Evolutionary conservation across 2,113 vertebrate species (phyloP), one percentile per base, ranked within the genome.

Genomic region (Megalops atlanticus): DNA sequence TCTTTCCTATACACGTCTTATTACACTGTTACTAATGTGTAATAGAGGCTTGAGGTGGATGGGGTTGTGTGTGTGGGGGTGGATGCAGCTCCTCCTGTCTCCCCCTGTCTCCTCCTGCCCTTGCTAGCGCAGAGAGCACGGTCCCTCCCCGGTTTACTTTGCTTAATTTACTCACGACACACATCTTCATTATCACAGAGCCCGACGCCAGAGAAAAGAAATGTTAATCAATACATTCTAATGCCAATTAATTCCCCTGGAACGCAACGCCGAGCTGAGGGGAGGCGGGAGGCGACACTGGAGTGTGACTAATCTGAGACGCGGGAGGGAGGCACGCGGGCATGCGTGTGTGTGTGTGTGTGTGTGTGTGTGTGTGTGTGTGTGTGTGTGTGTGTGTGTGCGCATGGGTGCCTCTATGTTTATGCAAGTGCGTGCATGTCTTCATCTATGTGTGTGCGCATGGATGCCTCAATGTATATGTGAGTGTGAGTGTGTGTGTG

Each of bases 51-150:
- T 64, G 58, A 64, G 58, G 4, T 76, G 68, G 69, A 49, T 83
- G 36, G 40, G 54, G 47, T 74, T 49, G 52, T 77, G n/a, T 77
- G 15, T 52, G 40, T n/a, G n/a, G n/a, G n/a, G n/a, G n/a, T n/a
- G n/a, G n/a, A n/a, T n/a, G n/a, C n/a, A n/a, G 12, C 40, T 31
- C 39, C 39, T 76, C 47, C 77, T 78, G n/a, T 64, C 45, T 77
- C 49, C 52, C 68, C 45, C 68, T 43, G 77, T 54, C 38, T 83
- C 36, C 41, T 76, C 77, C 77, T 58, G 36, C 31, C 21, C 52
- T 36, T 54, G 40, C 40, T 31, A n/a, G 3, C 24, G 3, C 18
- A 0, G 71, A n/a, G n/a, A n/a, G 33, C 75, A 10, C 16, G 36
- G 33, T n/a, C 14, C 21, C 74, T 35, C 40, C 16, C n/a, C 2